Conservation (phyloP, 2,888 invertebrate species). For the Hydrotaea cyrtoneurina region DNA sequence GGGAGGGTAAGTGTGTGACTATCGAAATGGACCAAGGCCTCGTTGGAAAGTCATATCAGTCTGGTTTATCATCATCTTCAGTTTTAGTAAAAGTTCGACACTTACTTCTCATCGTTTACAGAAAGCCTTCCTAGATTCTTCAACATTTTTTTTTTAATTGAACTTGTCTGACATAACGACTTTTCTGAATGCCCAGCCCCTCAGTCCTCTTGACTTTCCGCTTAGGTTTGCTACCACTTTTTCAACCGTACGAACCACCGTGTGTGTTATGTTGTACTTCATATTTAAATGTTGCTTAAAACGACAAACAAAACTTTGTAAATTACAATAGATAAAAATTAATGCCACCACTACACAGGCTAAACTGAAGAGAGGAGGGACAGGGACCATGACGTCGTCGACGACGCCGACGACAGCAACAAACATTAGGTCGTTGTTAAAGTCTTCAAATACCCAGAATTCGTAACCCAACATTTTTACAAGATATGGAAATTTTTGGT, state of each 20-base stretch:
- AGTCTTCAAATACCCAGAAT: background rate
- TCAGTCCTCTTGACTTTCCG: no score
- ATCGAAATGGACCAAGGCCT: no score
- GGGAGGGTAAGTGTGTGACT: no score
- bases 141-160: no score
- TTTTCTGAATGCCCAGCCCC: no score
- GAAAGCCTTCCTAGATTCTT: no score
- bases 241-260: background rate
- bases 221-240: no score
- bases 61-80: no score
- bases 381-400: background rate
- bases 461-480: slow-evolving; percentile 31
- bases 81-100: no score
- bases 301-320: slow-evolving; percentile 25
- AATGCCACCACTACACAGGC: background rate
- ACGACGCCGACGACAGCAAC: background rate
- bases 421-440: slow-evolving; percentile 5
- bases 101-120: no score
- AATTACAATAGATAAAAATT: slow-evolving; percentile 39
- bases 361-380: background rate
- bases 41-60: no score
- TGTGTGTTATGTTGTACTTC: background rate
- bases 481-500: slow-evolving; percentile 32
- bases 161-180: no score
- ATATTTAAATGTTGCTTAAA: slow-evolving; percentile 26